Conservation (phyloP, 1,140 invertebrate genomes). For the Samia ricini region DNA sequence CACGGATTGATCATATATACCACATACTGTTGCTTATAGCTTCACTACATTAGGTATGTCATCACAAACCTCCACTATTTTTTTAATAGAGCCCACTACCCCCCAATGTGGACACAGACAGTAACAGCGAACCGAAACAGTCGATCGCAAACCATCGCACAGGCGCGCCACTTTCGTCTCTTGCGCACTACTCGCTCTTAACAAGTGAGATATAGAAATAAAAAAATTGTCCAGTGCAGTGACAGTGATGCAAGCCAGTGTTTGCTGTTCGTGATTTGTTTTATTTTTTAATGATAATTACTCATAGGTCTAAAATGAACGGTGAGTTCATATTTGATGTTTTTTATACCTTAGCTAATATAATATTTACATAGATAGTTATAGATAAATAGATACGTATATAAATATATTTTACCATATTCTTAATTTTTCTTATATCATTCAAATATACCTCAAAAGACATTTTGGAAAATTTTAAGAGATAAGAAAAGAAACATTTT, state of each 20-base stretch:
- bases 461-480: no score
- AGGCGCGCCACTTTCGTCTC: conserved; percentile 38
- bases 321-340: conserved; percentile 36
- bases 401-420: no score
- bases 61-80: conserved; percentile 18
- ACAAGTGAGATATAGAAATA: conserved; percentile 10
- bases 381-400: no score
- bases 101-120: neutral
- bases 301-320: conserved; percentile 52
- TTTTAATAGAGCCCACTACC: conserved; percentile 1
- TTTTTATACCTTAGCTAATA: neutral
- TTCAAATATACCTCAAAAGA: no score
- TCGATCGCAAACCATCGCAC: conserved; percentile 29
- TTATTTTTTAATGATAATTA: conserved; percentile 32
- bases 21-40: neutral
- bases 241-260: conserved; percentile 57
- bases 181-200: conserved; percentile 21
- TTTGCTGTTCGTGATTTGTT: conserved; percentile 36
- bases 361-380: neutral
- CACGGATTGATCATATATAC: neutral
- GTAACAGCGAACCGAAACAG: conserved; percentile 14
- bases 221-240: conserved; percentile 38
- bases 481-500: no score
- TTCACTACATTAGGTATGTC: neutral
- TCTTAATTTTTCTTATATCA: no score